Evolutionary conservation across 2,888 invertebrate species (phyloP).

Genomic region (Latrodectus hesperus): DNA sequence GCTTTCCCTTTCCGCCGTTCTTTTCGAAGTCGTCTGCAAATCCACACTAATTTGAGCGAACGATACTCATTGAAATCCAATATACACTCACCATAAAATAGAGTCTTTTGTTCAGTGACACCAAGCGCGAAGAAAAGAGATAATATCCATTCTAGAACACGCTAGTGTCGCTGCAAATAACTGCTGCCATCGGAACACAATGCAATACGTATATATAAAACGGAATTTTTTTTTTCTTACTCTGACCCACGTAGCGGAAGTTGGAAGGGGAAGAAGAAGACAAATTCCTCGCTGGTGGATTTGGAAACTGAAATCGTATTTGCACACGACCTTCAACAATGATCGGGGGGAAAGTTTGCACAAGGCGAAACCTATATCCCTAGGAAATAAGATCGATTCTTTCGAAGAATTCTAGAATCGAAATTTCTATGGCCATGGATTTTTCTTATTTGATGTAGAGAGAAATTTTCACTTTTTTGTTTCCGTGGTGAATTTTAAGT

Average conservation of each 20-base stretch:
- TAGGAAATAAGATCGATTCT: constrained; percentile 1
- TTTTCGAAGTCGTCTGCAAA: no score
- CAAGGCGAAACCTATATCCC: constrained; percentile 1
- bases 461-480: constrained; percentile 4
- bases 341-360: not conserved
- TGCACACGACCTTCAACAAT: constrained; percentile 5
- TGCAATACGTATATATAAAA: not conserved
- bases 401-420: not conserved
- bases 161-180: not conserved
- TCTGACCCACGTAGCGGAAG: not conserved
- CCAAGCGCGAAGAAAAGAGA: not conserved
- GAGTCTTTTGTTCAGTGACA: not conserved
- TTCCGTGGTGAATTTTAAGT: constrained; percentile 5
- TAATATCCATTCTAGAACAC: not conserved
- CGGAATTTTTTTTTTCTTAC: not conserved
- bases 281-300: constrained; percentile 5
- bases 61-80: no score
- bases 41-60: no score
- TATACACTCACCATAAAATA: not conserved
- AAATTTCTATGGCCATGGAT: not conserved
- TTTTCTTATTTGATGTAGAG: constrained; percentile 2
- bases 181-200: constrained; percentile 3
- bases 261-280: not conserved
- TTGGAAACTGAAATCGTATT: constrained; percentile 1
- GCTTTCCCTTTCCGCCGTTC: no score